phyloP scores from a whole-genome alignment of 1,140 invertebrate species.

The Procambarus virginalis region DNA sequence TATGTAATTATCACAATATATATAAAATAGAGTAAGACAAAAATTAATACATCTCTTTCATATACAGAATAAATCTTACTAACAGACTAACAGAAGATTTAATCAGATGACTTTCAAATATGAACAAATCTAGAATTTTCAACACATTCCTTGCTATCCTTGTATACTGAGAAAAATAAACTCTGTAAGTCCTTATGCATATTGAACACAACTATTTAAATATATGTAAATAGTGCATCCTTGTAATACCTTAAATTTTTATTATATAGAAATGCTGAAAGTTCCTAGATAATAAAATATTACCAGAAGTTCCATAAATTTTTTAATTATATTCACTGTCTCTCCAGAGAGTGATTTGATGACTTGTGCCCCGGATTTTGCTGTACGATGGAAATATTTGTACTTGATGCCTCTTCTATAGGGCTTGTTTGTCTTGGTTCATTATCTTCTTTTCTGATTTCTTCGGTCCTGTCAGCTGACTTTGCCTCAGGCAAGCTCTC shows the following conservation, averaged over 20 bases:
- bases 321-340: background rate
- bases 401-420: conserved; percentile 20
- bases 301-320: background rate
- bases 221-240: background rate
- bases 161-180: background rate
- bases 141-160: background rate
- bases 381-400: conserved; percentile 11
- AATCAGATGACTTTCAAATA: background rate
- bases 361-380: background rate
- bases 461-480: background rate
- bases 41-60: background rate
- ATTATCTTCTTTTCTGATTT: background rate
- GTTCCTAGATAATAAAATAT: background rate
- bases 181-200: background rate
- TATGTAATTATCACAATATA: background rate
- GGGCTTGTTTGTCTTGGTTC: background rate
- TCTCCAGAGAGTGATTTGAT: background rate
- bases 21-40: background rate
- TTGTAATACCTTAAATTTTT: background rate
- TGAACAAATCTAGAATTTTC: background rate
- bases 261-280: background rate
- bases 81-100: background rate
- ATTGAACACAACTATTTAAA: background rate
- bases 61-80: background rate
- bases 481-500: background rate